Evolutionary conservation across 2,113 vertebrate genomes (phyloP).

Genomic region (Amphiprion ocellaris): DNA sequence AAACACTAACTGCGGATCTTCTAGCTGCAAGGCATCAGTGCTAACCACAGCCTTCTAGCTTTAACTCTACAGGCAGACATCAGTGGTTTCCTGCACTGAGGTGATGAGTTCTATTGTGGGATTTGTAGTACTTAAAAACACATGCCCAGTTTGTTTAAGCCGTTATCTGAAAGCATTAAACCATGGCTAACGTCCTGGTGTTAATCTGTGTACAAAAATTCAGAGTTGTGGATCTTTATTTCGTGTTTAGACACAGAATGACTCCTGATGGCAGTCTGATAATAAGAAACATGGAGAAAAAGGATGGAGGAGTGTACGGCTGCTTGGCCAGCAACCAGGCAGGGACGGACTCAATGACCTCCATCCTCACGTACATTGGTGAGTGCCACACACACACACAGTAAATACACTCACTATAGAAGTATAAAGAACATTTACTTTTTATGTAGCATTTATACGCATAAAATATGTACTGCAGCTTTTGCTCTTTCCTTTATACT

Average conservation of each 20-base stretch:
- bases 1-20: too few relatives aligned
- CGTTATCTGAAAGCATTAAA: too few relatives aligned
- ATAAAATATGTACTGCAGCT: background rate
- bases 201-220: background rate
- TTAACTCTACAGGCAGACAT: too few relatives aligned
- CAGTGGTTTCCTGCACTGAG: too few relatives aligned
- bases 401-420: background rate
- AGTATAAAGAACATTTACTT: background rate
- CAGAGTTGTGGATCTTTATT: background rate
- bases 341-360: constrained; percentile 88
- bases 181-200: too few relatives aligned
- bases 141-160: too few relatives aligned
- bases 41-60: too few relatives aligned
- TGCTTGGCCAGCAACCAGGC: constrained; percentile 94
- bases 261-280: constrained; percentile 89
- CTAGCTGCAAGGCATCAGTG: too few relatives aligned
- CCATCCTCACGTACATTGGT: constrained; percentile 90
- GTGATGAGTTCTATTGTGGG: too few relatives aligned
- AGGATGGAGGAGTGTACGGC: constrained; percentile 91
- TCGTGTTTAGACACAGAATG: constrained; percentile 87
- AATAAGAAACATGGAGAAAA: constrained; percentile 86
- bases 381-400: constrained; percentile 53
- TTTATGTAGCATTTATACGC: background rate
- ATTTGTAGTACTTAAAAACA: too few relatives aligned
- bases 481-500: background rate